These are phyloP conservation scores for Zaprionus obscuricornis DNA, from an alignment of 2,888 invertebrate genomes.

Conservation along the genomic window DNA sequence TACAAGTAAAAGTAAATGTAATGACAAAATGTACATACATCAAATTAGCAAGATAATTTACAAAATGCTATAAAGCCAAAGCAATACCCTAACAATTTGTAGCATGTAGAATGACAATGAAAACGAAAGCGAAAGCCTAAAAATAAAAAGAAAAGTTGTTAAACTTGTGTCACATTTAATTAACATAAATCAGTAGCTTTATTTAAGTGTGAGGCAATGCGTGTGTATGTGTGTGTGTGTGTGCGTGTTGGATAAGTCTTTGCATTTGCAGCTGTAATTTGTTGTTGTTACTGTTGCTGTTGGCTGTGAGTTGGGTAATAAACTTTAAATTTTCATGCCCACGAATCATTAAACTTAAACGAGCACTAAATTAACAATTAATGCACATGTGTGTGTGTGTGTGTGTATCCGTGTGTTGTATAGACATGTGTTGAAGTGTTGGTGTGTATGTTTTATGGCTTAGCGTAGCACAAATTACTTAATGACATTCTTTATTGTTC, in stretches of 20 bases:
- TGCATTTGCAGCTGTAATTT: slow-evolving; percentile 42
- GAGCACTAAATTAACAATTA: slow-evolving; percentile 77
- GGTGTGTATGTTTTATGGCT: slow-evolving; percentile 59
- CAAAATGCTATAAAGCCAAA: slow-evolving; percentile 1
- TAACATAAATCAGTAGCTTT: slow-evolving; percentile 69
- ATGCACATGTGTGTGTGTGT: slow-evolving; percentile 32
- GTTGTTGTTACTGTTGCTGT: too few relatives aligned
- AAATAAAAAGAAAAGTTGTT: slow-evolving; percentile 33
- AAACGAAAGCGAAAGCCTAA: neutral
- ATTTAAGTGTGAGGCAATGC: slow-evolving; percentile 7
- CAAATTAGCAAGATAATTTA: too few relatives aligned
- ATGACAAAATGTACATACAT: too few relatives aligned
- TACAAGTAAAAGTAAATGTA: too few relatives aligned
- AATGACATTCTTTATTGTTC: slow-evolving; percentile 74
- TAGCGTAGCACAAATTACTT: slow-evolving; percentile 72
- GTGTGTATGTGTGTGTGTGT: neutral
- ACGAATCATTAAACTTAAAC: slow-evolving; percentile 72
- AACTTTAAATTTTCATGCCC: slow-evolving; percentile 72
- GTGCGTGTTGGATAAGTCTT: slow-evolving; percentile 16
- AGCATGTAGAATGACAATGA: too few relatives aligned
- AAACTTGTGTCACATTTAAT: slow-evolving; percentile 69
- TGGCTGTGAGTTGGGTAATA: slow-evolving; percentile 53
- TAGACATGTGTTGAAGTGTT: slow-evolving; percentile 5
- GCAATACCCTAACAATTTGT: too few relatives aligned
- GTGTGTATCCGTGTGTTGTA: neutral